Percentiles rank a stretch among this genome's conserved stretches.
These are phyloP conservation scores for Drosophila triauraria DNA, from an alignment of 1,140 invertebrate species.

Conservation along the genomic window DNA sequence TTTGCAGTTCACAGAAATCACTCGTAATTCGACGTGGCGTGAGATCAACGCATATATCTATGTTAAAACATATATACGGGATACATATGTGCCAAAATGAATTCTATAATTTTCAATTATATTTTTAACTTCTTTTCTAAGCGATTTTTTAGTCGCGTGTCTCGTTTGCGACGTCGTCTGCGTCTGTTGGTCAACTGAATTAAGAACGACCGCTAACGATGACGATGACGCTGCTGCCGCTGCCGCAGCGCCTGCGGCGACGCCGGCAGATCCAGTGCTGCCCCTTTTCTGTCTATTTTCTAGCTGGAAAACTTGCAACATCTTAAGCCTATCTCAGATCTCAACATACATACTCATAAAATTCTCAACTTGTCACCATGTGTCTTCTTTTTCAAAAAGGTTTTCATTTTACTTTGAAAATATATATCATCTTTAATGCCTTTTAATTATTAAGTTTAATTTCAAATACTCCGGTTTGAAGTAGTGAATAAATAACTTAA, in stretches of 20 bases:
- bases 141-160: slow-evolving; percentile 70
- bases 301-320: too few species aligned
- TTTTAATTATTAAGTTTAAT: too few species aligned
- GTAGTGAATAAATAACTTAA: too few species aligned
- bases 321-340: too few species aligned
- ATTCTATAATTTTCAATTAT: slow-evolving; percentile 42
- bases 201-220: slow-evolving; percentile 71
- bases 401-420: too few species aligned
- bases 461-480: too few species aligned
- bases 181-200: slow-evolving; percentile 84
- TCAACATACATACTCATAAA: too few species aligned
- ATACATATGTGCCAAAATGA: slow-evolving; percentile 19
- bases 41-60: slow-evolving; percentile 14
- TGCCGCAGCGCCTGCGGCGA: slow-evolving; percentile 22
- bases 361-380: background rate
- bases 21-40: slow-evolving; percentile 17
- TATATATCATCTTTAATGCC: too few species aligned
- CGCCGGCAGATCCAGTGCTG: slow-evolving; percentile 21
- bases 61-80: slow-evolving; percentile 4
- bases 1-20: slow-evolving; percentile 10
- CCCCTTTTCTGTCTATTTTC: background rate
- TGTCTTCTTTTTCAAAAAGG: too few species aligned
- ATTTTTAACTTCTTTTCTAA: slow-evolving; percentile 31
- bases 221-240: slow-evolving; percentile 22
- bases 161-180: slow-evolving; percentile 74